These are phyloP conservation scores for Caenorhabditis japonica DNA, from an alignment of 2,888 invertebrate genomes.

Conservation along the genomic window DNA sequence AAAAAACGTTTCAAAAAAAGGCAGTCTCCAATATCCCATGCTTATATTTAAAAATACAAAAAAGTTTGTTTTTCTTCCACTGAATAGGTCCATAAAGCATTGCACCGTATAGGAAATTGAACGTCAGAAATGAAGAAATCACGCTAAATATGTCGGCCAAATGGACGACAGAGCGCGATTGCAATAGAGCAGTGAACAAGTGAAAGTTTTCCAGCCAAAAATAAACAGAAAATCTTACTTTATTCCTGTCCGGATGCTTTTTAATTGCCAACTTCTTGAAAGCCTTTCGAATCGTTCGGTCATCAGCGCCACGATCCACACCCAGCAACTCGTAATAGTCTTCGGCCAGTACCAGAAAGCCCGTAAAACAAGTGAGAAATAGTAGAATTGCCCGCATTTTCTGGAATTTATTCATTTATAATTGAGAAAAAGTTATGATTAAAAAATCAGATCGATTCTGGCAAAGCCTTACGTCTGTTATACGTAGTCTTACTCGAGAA, in stretches of 20 bases:
- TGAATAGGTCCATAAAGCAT: no score
- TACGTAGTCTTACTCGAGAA: slow-evolving; percentile 9
- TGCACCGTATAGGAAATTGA: no score
- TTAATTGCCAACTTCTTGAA: slow-evolving; percentile 86
- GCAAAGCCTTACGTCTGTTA: slow-evolving; percentile 10
- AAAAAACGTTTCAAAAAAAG: no score
- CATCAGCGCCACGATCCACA: slow-evolving; percentile 82
- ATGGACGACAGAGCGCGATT: no score
- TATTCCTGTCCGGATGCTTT: slow-evolving; percentile 85
- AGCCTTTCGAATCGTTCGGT: slow-evolving; percentile 84
- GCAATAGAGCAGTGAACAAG: no score
- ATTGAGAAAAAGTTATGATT: neutral
- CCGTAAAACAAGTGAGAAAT: slow-evolving; percentile 1
- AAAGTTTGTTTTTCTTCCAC: no score
- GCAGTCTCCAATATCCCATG: no score
- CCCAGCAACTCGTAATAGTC: slow-evolving; percentile 84
- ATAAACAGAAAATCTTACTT: slow-evolving; percentile 68
- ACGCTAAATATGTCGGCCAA: no score
- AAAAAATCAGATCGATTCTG: neutral
- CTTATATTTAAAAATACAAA: no score
- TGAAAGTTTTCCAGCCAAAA: no score
- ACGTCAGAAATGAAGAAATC: no score
- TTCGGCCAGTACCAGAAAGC: slow-evolving; percentile 17
- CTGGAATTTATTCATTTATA: slow-evolving; percentile 18
- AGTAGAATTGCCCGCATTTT: slow-evolving; percentile 47